Evolutionary conservation across 2,888 invertebrate genomes (phyloP).

Genomic region (Caenorhabditis imperialis): DNA sequence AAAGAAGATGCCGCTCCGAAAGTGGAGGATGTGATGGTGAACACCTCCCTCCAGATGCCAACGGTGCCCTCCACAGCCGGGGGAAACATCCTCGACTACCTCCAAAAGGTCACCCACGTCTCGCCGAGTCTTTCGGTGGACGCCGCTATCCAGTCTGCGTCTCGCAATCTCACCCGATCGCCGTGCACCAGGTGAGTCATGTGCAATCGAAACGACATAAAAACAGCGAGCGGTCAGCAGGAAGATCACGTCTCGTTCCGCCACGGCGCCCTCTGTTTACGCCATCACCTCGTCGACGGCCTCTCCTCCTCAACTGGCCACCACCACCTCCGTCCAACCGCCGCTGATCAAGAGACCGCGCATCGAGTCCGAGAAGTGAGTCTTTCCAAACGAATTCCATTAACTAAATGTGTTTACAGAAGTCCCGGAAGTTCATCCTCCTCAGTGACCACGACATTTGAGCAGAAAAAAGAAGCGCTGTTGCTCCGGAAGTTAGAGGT

Average conservation of each 20-base stretch:
- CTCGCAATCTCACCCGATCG: slow-evolving; percentile 24
- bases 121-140: slow-evolving; percentile 44
- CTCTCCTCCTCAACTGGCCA: slow-evolving; percentile 40
- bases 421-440: slow-evolving; percentile 19
- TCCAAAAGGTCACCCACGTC: slow-evolving; percentile 26
- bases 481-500: slow-evolving; percentile 41
- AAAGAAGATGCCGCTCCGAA: slow-evolving; percentile 6
- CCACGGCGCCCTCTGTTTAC: slow-evolving; percentile 52
- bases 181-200: slow-evolving; percentile 31
- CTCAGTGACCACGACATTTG: slow-evolving; percentile 21
- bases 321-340: slow-evolving; percentile 12
- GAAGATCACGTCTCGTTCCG: slow-evolving; percentile 43
- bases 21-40: slow-evolving; percentile 16
- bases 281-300: slow-evolving; percentile 46
- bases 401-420: slow-evolving; percentile 10
- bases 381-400: background rate
- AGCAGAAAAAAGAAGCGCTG: slow-evolving; percentile 45
- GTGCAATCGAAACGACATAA: background rate
- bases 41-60: slow-evolving; percentile 17
- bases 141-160: slow-evolving; percentile 28
- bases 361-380: slow-evolving; percentile 40
- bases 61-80: slow-evolving; percentile 4
- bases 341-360: slow-evolving; percentile 22
- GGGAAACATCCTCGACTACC: slow-evolving; percentile 32
- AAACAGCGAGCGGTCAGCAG: too few species aligned